phyloP scores from a whole-genome alignment of 2,888 invertebrate genomes.

The Gymnosoma rotundatum region DNA sequence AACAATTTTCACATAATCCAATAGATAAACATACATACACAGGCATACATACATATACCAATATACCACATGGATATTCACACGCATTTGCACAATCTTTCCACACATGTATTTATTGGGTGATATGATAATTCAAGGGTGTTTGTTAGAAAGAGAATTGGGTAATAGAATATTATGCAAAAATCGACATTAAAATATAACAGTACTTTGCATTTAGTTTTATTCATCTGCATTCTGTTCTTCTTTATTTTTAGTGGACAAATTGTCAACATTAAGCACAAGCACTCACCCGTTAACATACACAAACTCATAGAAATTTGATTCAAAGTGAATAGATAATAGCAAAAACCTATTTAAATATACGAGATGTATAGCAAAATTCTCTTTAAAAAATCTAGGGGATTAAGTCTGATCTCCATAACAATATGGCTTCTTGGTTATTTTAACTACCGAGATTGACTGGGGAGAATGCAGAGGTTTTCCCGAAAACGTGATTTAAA shows the following conservation, averaged over 20 bases:
- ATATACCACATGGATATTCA: conserved; percentile 19
- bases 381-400: no score
- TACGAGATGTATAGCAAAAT: not conserved
- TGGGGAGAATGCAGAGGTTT: no score
- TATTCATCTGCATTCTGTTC: conserved; percentile 8
- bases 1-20: conserved; percentile 49
- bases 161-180: conserved; percentile 42
- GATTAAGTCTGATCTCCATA: no score
- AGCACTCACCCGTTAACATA: not conserved
- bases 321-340: conserved; percentile 21
- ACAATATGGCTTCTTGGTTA: not conserved
- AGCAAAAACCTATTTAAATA: conserved; percentile 1
- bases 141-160: not conserved
- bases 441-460: not conserved
- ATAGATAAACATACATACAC: conserved; percentile 1
- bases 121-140: not conserved
- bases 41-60: not conserved
- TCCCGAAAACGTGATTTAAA: no score
- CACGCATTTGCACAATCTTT: conserved; percentile 13
- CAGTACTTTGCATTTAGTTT: conserved; percentile 43
- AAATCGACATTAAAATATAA: conserved; percentile 53
- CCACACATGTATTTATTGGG: not conserved
- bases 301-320: conserved; percentile 25
- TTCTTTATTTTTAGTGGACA: conserved; percentile 32
- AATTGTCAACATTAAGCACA: conserved; percentile 36